Conservation (phyloP, 1,140 invertebrate genomes). For the Homarus americanus region DNA sequence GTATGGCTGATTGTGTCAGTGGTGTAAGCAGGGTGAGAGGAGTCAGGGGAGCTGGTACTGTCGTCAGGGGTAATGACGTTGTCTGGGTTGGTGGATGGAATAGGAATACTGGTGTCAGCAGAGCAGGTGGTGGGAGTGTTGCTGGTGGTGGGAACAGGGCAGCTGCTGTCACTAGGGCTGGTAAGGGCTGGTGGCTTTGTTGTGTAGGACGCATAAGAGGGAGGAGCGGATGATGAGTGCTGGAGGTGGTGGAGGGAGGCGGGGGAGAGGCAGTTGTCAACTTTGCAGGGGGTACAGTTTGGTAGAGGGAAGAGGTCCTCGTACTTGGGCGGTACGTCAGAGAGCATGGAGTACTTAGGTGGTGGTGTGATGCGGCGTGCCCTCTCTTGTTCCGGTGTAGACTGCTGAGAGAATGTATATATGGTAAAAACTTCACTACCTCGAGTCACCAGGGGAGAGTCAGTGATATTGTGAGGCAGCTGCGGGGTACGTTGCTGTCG, state of each 20-base stretch:
- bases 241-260: not conserved
- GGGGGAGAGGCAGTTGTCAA: not conserved
- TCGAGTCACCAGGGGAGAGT: constrained; percentile 38
- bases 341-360: constrained; percentile 34
- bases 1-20: no score
- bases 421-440: constrained; percentile 47
- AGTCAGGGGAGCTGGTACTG: not conserved
- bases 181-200: no score
- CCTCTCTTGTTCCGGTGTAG: not conserved
- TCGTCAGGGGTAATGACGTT: not conserved
- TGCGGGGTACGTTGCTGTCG: not conserved
- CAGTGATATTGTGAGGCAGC: not conserved
- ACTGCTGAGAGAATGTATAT: constrained; percentile 42
- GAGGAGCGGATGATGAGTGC: no score
- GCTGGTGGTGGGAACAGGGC: not conserved
- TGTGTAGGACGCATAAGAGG: not conserved
- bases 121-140: not conserved
- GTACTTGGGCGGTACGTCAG: constrained; percentile 50
- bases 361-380: not conserved
- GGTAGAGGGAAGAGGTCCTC: constrained; percentile 55
- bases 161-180: not conserved
- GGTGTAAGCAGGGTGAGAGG: not conserved
- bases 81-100: not conserved
- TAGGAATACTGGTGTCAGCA: not conserved
- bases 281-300: constrained; percentile 1